These are phyloP conservation scores for Toxotes jaculatrix DNA, from an alignment of 2,113 vertebrate species.

Conservation along the genomic window DNA sequence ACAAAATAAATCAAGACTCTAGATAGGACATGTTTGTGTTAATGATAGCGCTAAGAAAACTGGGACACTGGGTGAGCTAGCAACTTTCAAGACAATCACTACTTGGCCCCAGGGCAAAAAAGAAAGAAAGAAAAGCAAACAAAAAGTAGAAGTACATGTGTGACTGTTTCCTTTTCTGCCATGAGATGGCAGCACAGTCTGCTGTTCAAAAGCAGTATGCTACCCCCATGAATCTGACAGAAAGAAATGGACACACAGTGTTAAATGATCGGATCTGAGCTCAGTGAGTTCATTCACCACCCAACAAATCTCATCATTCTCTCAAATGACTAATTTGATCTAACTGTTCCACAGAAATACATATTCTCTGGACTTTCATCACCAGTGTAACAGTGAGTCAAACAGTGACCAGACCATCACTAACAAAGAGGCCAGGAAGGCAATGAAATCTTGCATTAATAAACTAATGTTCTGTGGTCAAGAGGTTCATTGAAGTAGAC, in stretches of 20 bases:
- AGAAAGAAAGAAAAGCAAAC: not conserved
- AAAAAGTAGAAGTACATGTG: no score
- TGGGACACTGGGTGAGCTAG: conserved; percentile 10
- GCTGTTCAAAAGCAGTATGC: not conserved
- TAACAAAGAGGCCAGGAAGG: not conserved
- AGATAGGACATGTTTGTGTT: conserved; percentile 4
- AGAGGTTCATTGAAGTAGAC: conserved; percentile 14
- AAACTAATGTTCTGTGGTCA: conserved; percentile 50
- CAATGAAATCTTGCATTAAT: conserved; percentile 56
- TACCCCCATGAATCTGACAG: not conserved
- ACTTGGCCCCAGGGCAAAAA: no score
- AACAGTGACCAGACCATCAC: conserved; percentile 40
- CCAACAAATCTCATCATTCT: no score
- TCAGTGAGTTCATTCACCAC: not conserved
- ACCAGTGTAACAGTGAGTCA: not conserved
- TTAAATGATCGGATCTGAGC: not conserved
- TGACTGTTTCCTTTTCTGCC: conserved; percentile 16
- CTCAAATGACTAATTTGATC: not conserved
- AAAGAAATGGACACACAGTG: not conserved
- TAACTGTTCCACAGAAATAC: not conserved
- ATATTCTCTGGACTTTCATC: conserved; percentile 44
- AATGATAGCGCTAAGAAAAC: not conserved
- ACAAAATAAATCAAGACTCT: conserved; percentile 31
- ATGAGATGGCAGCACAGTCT: conserved; percentile 68
- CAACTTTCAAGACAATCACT: conserved; percentile 6